Conservation (phyloP, 2,113 vertebrate genomes). For the Sialia sialis region DNA sequence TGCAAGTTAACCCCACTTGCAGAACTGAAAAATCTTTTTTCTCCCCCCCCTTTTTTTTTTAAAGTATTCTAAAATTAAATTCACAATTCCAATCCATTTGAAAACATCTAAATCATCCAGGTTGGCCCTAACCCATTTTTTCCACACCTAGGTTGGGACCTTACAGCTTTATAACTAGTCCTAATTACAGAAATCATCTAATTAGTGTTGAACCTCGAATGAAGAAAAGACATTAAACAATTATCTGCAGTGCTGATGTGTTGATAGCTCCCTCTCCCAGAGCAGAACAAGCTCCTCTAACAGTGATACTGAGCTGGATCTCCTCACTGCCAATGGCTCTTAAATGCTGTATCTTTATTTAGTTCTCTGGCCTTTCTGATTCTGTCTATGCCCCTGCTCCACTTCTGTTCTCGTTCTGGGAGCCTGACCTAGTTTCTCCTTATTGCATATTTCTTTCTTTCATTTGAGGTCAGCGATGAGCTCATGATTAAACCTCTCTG, state of each 20-base stretch:
- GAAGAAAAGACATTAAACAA: constrained; percentile 13
- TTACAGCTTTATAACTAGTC: not conserved
- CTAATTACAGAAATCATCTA: constrained; percentile 46
- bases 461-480: constrained; percentile 53
- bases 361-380: constrained; percentile 51
- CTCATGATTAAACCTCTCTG: constrained; percentile 39
- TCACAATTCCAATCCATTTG: not conserved
- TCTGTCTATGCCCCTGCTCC: not conserved
- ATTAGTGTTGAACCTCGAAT: not conserved
- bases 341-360: constrained; percentile 22
- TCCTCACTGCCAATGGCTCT: not conserved
- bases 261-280: not conserved
- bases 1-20: not conserved
- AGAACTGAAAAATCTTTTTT: not conserved
- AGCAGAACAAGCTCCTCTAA: not conserved
- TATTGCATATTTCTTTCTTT: constrained; percentile 33
- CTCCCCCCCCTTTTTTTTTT: not conserved
- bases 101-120: not conserved
- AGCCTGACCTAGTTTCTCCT: constrained; percentile 53
- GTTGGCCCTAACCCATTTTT: constrained; percentile 22
- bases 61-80: constrained; percentile 17
- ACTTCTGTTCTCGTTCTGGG: constrained; percentile 34
- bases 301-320: not conserved
- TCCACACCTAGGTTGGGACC: not conserved
- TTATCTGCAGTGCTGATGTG: not conserved